These are phyloP conservation scores for Barnardius zonarius DNA, from an alignment of 2,113 vertebrate genomes.

Conservation along the genomic window DNA sequence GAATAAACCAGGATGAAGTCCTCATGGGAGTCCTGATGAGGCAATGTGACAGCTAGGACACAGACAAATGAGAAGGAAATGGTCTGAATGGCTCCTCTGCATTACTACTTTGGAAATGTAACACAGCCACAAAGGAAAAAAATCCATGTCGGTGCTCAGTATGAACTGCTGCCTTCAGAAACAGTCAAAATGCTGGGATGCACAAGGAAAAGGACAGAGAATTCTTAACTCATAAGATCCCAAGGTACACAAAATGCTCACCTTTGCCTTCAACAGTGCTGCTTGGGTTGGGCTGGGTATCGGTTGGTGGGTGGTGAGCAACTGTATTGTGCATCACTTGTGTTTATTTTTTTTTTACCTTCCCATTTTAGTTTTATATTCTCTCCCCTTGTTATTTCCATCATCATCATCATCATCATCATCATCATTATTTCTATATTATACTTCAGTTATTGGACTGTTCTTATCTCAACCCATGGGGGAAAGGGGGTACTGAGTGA, in stretches of 20 bases:
- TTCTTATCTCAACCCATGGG: not conserved
- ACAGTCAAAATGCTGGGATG: not conserved
- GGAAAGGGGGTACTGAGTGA: not conserved
- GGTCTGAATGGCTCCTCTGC: not conserved
- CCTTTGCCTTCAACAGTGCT: not conserved
- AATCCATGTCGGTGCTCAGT: fast-evolving
- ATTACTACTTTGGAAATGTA: not conserved
- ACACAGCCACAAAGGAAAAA: not conserved
- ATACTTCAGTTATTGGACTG: not conserved
- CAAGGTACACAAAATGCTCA: not conserved
- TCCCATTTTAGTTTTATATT: not conserved
- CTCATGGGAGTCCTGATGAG: not conserved
- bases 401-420: not conserved
- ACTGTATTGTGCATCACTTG: not conserved
- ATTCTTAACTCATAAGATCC: not conserved
- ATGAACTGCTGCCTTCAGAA: not conserved
- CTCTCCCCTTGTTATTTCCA: not conserved
- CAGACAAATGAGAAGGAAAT: not conserved
- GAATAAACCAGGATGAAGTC: not conserved
- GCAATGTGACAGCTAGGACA: not conserved
- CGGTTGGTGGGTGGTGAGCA: not conserved
- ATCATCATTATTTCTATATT: not conserved
- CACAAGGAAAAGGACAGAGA: not conserved
- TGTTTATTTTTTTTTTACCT: not conserved
- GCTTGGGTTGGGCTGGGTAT: not conserved